Conservation (phyloP, 1,140 invertebrate species). For the Elymnias hypermnestra region DNA sequence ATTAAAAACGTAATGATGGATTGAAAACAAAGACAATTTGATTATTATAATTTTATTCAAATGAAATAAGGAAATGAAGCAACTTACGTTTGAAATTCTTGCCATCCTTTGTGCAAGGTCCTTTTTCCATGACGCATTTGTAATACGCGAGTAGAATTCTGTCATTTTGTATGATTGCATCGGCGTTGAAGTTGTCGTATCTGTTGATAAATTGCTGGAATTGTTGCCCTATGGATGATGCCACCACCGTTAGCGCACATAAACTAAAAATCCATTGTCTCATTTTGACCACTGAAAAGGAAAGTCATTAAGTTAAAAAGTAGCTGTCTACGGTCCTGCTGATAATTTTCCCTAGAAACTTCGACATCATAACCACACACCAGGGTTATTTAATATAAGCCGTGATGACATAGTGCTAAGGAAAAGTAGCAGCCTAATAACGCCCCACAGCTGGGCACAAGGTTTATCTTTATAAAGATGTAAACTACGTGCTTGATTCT, state of each 20-base stretch:
- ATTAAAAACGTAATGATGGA: too few relatives aligned
- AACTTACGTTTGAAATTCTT: constrained; percentile 65
- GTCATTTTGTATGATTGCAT: constrained; percentile 80
- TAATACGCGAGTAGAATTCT: constrained; percentile 82
- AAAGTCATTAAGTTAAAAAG: too few relatives aligned
- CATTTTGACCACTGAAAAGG: constrained; percentile 38
- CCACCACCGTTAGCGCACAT: constrained; percentile 55
- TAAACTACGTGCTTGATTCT: too few relatives aligned
- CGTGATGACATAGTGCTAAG: too few relatives aligned
- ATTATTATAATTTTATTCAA: not conserved
- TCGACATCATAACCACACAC: too few relatives aligned
- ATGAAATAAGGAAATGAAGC: constrained; percentile 1
- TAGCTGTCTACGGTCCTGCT: too few relatives aligned
- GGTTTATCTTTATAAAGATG: too few relatives aligned
- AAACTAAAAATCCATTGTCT: constrained; percentile 32
- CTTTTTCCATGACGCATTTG: constrained; percentile 82
- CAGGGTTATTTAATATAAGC: too few relatives aligned
- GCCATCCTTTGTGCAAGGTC: constrained; percentile 82
- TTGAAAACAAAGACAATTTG: too few relatives aligned
- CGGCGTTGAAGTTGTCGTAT: constrained; percentile 81
- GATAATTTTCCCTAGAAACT: too few relatives aligned
- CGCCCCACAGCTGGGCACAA: too few relatives aligned
- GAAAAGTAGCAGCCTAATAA: too few relatives aligned
- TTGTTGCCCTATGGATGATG: constrained; percentile 38
- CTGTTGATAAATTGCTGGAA: constrained; percentile 33